Percentiles rank a stretch among this genome's conserved stretches.
Conservation (phyloP, 2,797 vertebrate genomes). For the Phataginus tricuspis region DNA sequence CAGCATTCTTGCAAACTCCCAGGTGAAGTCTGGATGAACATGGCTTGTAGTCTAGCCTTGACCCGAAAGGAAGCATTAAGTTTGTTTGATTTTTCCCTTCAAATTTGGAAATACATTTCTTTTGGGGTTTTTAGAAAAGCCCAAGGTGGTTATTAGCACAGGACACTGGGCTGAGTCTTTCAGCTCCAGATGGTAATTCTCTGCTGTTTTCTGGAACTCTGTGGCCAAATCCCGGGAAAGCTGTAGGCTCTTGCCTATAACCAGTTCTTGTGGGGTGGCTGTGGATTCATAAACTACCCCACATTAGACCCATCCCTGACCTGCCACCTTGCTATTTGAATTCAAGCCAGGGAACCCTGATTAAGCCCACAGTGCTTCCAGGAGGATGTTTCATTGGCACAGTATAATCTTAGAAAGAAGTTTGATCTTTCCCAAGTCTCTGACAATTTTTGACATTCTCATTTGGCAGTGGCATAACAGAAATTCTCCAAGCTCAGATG, state of each 20-base stretch:
- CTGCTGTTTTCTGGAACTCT: neutral
- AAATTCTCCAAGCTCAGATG: neutral
- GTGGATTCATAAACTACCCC: neutral
- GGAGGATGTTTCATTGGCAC: neutral
- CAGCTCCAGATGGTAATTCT: neutral
- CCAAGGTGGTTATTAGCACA: neutral
- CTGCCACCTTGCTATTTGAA: neutral
- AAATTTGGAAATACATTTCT: neutral
- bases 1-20: neutral
- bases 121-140: neutral
- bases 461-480: neutral
- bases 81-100: neutral
- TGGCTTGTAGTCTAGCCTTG: neutral
- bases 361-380: neutral
- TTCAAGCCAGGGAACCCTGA: neutral
- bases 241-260: neutral
- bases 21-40: neutral
- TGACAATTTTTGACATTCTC: neutral
- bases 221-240: neutral
- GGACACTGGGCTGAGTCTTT: fast-evolving
- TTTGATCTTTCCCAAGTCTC: neutral
- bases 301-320: neutral
- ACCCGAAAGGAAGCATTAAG: neutral
- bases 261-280: neutral
- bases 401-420: neutral